Evolutionary conservation across 2,888 invertebrate species (phyloP).

Genomic region (Sminthurides aquaticus): DNA sequence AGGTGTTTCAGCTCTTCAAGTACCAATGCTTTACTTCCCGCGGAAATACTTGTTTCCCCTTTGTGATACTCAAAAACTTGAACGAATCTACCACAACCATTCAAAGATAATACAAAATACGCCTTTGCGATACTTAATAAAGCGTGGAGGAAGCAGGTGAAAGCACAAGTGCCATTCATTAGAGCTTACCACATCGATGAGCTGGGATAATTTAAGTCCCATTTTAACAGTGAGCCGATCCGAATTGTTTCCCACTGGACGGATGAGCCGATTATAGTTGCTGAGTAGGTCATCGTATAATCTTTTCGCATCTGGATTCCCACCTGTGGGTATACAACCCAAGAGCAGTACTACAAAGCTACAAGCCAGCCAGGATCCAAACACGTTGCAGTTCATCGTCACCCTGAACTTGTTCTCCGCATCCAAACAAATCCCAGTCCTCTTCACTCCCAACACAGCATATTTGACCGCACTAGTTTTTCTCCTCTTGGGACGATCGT

Average conservation of each 20-base stretch:
- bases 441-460: too few species aligned
- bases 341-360: conserved; percentile 26
- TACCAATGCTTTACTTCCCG: too few species aligned
- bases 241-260: conserved; percentile 84
- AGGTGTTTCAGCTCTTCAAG: too few species aligned
- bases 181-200: conserved; percentile 85
- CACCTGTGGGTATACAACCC: conserved; percentile 32
- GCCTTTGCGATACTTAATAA: neutral
- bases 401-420: too few species aligned
- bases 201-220: conserved; percentile 84
- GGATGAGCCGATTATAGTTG: conserved; percentile 89
- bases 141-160: neutral
- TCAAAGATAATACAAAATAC: too few species aligned
- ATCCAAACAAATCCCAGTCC: too few species aligned
- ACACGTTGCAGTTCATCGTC: conserved; percentile 7
- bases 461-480: too few species aligned
- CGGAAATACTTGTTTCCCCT: too few species aligned
- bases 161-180: too few species aligned
- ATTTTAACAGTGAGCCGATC: conserved; percentile 89
- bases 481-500: too few species aligned
- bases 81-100: too few species aligned
- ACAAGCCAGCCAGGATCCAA: conserved; percentile 21
- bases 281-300: conserved; percentile 92
- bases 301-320: conserved; percentile 83
- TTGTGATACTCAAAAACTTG: too few species aligned